phyloP scores from a whole-genome alignment of 2,888 invertebrate genomes.

The Eretmocerus hayati region DNA sequence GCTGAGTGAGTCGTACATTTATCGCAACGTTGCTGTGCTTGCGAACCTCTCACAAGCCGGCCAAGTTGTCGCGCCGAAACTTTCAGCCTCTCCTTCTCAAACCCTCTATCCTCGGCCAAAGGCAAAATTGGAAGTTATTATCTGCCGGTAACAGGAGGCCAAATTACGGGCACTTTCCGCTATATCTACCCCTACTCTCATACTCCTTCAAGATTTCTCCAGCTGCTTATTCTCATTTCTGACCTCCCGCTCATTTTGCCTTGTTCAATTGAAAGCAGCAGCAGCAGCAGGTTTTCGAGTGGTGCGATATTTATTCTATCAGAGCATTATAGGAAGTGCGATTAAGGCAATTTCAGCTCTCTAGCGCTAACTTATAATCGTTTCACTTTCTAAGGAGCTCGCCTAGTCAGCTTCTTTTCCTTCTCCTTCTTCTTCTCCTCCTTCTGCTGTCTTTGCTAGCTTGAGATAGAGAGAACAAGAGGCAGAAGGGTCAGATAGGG shows the following conservation, averaged over 20 bases:
- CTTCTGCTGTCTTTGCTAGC: no score
- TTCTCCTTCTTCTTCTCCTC: no score
- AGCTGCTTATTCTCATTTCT: neutral
- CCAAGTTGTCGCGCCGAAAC: slow-evolving; percentile 16
- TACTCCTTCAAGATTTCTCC: neutral
- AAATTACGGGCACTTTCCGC: slow-evolving; percentile 15
- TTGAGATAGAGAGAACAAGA: no score
- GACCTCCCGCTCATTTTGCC: neutral
- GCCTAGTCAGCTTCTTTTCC: slow-evolving; percentile 13
- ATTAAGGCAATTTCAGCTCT: slow-evolving; percentile 9
- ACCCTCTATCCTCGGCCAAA: slow-evolving; percentile 1
- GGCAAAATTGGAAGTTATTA: slow-evolving; percentile 26
- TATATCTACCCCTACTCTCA: neutral
- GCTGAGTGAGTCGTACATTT: slow-evolving; percentile 13
- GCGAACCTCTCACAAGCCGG: slow-evolving; percentile 7
- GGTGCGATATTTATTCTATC: neutral
- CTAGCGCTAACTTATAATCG: slow-evolving; percentile 16
- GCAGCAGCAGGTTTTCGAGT: no score
- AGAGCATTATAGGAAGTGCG: slow-evolving; percentile 2
- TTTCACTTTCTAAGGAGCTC: slow-evolving; percentile 6
- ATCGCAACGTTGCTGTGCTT: neutral
- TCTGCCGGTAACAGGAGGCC: slow-evolving; percentile 23
- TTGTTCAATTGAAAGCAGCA: no score
- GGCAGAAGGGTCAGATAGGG: no score
- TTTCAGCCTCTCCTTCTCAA: neutral